Evolutionary conservation across 2,888 invertebrate species (phyloP), one percentile per base, ranked within the genome.

Genomic region (Leptopilina drosophilae): DNA sequence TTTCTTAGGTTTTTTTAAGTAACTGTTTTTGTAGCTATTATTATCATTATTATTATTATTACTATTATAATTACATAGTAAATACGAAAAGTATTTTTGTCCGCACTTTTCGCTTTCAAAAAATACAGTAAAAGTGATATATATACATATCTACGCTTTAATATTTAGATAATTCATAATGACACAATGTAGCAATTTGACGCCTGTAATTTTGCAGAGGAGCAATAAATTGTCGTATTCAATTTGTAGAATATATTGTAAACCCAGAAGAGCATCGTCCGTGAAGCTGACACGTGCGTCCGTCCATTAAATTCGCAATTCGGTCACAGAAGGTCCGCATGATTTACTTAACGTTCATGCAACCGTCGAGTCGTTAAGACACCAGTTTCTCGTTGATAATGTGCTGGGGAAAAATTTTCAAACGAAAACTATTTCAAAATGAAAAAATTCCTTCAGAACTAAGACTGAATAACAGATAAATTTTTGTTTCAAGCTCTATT

Each of bases 311-410:
- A 87, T 87, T 82, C 84, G 83, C 83, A 86, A 87, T 87, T 82
- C 84, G 83, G 84, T 83, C 81, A 79, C 78, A 80, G 79, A 80
- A 77, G 76, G 81, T 81, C 79, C 82, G 81, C 79, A 78, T 86
- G 86, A 88, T 88, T 87, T 86, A 86, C 87, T 89, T 86, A 87
- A 88, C 85, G 87, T 85, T 84, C 85, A 83, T 84, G 80, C 83
- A 59, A 69, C 76, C 78, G 76, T 79, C 77, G 82, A 80, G 76
- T 79, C 78, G 82, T 80, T 80, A 80, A 82, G 83, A 77, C 76
- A 77, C 76, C 75, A 80, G 77, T 69, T 78, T 65, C 80, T 33
- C 33, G 79, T 78, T 78, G 80, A 42, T 78, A 75, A 64, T 75
- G 49, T 79, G 75, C 65, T 67, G 49, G 62, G 65, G 77, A 64